Conservation (phyloP, 2,113 vertebrate genomes). For the Tetrao urogallus region DNA sequence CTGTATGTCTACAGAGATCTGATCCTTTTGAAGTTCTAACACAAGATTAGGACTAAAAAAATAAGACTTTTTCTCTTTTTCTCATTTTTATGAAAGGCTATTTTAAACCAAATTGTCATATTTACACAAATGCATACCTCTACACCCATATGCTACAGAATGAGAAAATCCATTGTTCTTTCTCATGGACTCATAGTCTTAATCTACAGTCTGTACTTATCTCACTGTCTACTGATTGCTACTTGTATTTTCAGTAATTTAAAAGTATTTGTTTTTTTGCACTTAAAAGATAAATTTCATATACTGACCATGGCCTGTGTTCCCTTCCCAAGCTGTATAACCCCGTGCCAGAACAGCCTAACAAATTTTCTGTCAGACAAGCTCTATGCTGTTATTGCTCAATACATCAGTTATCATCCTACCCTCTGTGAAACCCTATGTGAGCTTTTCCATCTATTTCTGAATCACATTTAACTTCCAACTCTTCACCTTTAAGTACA, state of each 20-base stretch:
- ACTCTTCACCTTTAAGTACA: background rate
- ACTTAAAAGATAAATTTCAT: background rate
- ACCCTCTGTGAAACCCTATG: background rate
- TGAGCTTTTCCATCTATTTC: background rate
- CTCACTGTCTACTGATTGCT: background rate
- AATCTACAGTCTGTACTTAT: background rate
- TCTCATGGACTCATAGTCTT: background rate
- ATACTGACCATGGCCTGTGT: accelerated
- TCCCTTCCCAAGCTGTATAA: background rate
- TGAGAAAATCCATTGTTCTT: background rate
- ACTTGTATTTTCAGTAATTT: background rate
- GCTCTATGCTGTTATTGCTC: background rate
- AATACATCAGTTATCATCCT: background rate
- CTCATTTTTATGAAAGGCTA: background rate
- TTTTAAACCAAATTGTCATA: background rate
- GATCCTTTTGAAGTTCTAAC: background rate
- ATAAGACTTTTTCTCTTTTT: background rate
- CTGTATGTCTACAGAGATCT: background rate
- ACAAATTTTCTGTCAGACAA: background rate
- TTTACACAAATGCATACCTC: background rate
- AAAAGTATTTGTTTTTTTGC: background rate
- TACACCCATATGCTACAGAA: background rate
- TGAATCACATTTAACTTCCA: background rate
- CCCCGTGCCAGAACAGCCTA: background rate
- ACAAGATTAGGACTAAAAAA: background rate